Base-by-base conservation (phyloP, 2,797 vertebrate genomes). In the Anguilla obscura region DNA sequence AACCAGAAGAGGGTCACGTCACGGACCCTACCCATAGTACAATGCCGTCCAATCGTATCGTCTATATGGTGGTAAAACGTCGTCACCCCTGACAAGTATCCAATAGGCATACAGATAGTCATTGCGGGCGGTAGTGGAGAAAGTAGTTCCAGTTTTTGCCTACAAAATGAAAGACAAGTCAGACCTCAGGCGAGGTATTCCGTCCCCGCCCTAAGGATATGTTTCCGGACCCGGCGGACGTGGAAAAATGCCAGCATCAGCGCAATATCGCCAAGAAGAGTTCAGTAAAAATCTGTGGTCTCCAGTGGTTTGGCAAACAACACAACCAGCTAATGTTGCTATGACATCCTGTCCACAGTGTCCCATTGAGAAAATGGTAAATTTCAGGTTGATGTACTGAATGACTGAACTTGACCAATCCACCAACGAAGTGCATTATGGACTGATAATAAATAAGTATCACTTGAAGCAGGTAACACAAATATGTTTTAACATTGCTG, bases 1-100 rank as follows among this genome's bases (percentile, higher is more conserved):
- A 93, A 94, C 89, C 94, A 86, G 91, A 92, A 90, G 93, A 95
- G 92, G 92, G 95, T 94, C 94, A 95, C 89, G 93, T 88, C 88
- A 90, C 90, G 45, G 89, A 71, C 69, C 88, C 94, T 85, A 92
- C 94, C 95, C 94, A 94, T 92, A 92, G 87, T 89, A 71, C 87
- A n/a, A 8, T 14, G 9, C 0, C 2, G 24, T 0, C 95, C 95
- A 96, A 96, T 96, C 92, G 89, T 30, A 88, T 88, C 0, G 2
- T 1, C 16, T 0, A 48, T 18, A 24, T 84, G 36, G 60, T 66
- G 33, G 10, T 21, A 66, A 86, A 86, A 24, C 45, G 27, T 60
- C 85, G 85, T 85, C 60, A 87, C 21, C 27, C 0, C 16, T 2
- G 50, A 3, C 45, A 33, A n/a, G 27, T 74, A 40, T 2, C 88